Conservation (phyloP, 2,888 invertebrate genomes). For the Dolichomitus sp. region DNA sequence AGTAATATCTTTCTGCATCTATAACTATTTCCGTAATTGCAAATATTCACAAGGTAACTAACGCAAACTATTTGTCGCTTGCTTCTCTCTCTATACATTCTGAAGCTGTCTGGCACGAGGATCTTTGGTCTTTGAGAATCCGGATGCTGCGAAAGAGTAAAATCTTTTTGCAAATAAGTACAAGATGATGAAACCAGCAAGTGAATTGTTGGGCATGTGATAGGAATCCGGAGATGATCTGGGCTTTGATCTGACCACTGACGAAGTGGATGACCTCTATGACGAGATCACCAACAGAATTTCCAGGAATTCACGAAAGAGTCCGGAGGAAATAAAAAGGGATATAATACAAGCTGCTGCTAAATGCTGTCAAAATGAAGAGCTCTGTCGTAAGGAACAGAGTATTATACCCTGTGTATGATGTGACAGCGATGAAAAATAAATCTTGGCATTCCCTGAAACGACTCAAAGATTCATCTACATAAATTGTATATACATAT, state of each 20-base stretch:
- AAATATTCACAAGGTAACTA: constrained; percentile 11
- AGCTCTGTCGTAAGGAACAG: constrained; percentile 58
- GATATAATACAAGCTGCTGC: constrained; percentile 59
- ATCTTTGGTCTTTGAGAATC: constrained; percentile 19
- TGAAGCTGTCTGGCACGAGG: constrained; percentile 5
- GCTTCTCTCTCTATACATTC: not conserved
- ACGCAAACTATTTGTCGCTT: constrained; percentile 23
- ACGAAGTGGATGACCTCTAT: constrained; percentile 71
- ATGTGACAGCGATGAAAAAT: not conserved
- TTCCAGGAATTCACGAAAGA: constrained; percentile 63
- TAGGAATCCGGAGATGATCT: constrained; percentile 61
- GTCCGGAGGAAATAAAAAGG: constrained; percentile 51
- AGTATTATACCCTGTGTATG: not conserved
- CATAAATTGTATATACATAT: constrained; percentile 33
- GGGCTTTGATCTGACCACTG: constrained; percentile 59
- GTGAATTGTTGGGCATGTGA: not conserved
- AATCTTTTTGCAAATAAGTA: not conserved
- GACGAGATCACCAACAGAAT: constrained; percentile 68
- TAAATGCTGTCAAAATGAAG: constrained; percentile 70
- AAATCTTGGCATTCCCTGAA: not conserved
- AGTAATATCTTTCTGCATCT: not conserved
- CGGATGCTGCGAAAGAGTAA: not conserved
- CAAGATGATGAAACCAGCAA: constrained; percentile 12
- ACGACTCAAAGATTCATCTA: constrained; percentile 4
- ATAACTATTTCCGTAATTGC: not conserved